Evolutionary conservation across 2,113 vertebrate species (phyloP).

Genomic region (Apus apus): DNA sequence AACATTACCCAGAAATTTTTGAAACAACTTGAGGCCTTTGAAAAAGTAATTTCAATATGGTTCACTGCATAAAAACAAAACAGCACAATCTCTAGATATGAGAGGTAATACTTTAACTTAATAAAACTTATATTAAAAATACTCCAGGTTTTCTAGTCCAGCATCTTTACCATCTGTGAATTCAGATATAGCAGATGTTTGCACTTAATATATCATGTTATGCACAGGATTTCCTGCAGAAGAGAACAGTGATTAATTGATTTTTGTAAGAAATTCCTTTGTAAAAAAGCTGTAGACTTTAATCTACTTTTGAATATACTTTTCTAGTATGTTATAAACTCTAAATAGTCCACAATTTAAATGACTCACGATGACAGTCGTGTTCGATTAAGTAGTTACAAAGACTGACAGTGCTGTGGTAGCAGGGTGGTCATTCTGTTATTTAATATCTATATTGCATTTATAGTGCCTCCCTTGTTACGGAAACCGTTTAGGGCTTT

Average conservation of each 20-base stretch:
- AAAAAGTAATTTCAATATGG: conserved; percentile 20
- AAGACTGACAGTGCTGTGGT: background rate
- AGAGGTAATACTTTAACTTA: conserved; percentile 18
- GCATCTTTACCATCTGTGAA: conserved; percentile 21
- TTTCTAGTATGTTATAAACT: conserved; percentile 3
- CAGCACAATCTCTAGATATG: background rate
- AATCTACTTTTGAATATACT: conserved; percentile 27
- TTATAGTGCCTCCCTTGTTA: background rate
- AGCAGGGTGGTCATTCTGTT: background rate
- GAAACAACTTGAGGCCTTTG: background rate
- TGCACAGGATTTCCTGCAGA: conserved; percentile 16
- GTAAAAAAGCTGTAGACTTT: conserved; percentile 10
- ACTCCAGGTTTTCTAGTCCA: conserved; percentile 8
- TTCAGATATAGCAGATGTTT: conserved; percentile 33
- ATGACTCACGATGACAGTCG: background rate
- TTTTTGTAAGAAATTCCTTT: conserved; percentile 22
- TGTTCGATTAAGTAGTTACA: conserved; percentile 6
- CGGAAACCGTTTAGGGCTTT: background rate
- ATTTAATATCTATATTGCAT: background rate
- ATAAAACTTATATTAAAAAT: conserved; percentile 39
- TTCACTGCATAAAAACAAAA: background rate
- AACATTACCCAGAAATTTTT: background rate
- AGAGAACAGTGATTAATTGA: conserved; percentile 42
- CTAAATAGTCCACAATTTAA: conserved; percentile 6
- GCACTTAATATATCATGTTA: conserved; percentile 10